Evolutionary conservation across 1,140 invertebrate genomes (phyloP), one percentile per base, ranked within the genome.

Genomic region (Sitobion miscanthi): DNA sequence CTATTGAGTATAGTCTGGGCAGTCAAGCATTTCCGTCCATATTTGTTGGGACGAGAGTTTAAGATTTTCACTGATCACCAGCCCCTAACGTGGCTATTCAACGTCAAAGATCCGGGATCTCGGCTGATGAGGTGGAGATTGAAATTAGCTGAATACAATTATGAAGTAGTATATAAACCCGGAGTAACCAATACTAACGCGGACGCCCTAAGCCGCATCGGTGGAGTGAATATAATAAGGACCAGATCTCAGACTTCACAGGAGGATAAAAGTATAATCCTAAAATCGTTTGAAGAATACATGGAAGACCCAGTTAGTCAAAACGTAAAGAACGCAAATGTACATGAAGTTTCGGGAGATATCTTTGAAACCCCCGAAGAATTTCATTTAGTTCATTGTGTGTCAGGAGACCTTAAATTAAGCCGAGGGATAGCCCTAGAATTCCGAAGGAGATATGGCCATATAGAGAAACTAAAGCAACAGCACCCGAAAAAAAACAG

Each of bases 21-120:
- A 62, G 57, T 62, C 57, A 62, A 62, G 25, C 25, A 62, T 62
- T 62, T 62, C 57, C 57, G 57, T 62, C 57, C 57, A 62, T 62
- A 62, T 62, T 62, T 62, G 57, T 62, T 62, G 57, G 57, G 57
- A 62, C 57, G 57, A 62, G 57, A 62, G 57, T 62, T 94, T 96
- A 86, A 83, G 35, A 94, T 96, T 2, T 91, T 95, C 23, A 96
- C 96, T 2, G 96, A 97, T 94, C 95, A 96, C 94, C 94, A 95
- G 94, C 95, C 95, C 0, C 94, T 96, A 42, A 94, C 94, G 54
- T 96, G 95, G 95, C 94, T 96, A 8, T 95, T 95, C 54, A 95
- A 95, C 25, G 93, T 96, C 0, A 87, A 95, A 94, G 94, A 95
- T 69, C 94, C 94, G 0, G 94, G 88, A 87, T 94, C 94, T 23